Evolutionary conservation across 2,113 vertebrate genomes (phyloP).

Genomic region (Microcebus jonahi): DNA sequence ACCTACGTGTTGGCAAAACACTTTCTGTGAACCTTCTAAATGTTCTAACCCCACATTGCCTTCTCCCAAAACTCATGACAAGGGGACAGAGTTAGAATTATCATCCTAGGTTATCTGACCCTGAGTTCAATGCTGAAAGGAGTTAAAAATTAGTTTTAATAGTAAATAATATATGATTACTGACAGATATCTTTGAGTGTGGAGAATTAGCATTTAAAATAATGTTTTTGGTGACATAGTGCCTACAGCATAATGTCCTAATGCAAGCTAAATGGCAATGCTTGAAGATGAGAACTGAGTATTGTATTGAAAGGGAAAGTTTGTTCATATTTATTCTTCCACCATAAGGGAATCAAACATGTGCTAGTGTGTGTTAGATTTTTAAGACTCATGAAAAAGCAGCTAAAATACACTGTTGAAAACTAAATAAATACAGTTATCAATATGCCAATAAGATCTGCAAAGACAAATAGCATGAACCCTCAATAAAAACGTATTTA

Average conservation of each 20-base stretch:
- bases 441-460: background rate
- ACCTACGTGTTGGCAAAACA: conserved; percentile 17
- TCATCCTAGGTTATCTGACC: background rate
- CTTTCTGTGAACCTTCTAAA: conserved; percentile 4
- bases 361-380: background rate
- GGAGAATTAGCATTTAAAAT: conserved; percentile 17
- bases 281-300: background rate
- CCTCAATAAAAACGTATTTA: background rate
- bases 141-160: conserved; percentile 20
- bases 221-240: conserved; percentile 24
- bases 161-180: conserved; percentile 54
- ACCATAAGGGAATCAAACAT: background rate
- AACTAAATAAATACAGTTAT: background rate
- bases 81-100: background rate
- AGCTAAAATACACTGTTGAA: background rate
- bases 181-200: conserved; percentile 34
- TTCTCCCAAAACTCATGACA: conserved; percentile 22
- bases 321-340: background rate
- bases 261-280: background rate
- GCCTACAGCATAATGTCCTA: background rate
- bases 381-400: background rate
- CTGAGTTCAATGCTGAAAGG: background rate
- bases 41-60: background rate
- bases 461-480: conserved; percentile 14
- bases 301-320: background rate